Percentiles rank a stretch among this genome's conserved stretches.
Evolutionary conservation across 2,113 vertebrate genomes (phyloP).

Genomic region (Megaceryle torquata): DNA sequence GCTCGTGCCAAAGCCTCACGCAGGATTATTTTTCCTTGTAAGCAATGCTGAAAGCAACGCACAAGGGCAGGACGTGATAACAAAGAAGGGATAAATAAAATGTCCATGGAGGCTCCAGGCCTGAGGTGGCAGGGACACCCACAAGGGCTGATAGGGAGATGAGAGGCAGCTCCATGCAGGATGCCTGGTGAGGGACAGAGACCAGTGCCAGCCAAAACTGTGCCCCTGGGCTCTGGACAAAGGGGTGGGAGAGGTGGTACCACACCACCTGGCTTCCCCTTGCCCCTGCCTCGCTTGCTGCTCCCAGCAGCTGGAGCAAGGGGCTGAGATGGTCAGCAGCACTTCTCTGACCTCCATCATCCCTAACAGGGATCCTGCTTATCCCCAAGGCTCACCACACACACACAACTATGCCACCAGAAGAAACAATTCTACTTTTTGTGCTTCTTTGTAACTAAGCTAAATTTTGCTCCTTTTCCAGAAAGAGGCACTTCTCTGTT

Average conservation of each 20-base stretch:
- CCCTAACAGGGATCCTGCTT: not conserved
- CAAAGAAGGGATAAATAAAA: slow-evolving; percentile 30
- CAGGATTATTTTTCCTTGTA: slow-evolving; percentile 5
- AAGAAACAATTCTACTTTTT: not conserved
- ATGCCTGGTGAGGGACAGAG: not conserved
- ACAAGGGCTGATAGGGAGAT: fast-evolving
- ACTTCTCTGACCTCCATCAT: not conserved
- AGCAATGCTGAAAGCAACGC: not conserved
- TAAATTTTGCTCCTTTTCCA: not conserved
- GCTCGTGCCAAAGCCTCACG: not conserved
- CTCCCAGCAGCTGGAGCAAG: not conserved
- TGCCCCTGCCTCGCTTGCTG: not conserved
- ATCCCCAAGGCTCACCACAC: not conserved
- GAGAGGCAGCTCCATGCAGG: not conserved
- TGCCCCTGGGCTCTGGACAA: not conserved
- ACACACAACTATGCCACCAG: fast-evolving
- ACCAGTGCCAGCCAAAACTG: fast-evolving
- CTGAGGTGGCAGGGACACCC: not conserved
- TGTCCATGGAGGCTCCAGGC: not conserved
- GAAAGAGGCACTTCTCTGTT: not conserved
- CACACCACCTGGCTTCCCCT: not conserved
- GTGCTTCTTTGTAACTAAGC: not conserved
- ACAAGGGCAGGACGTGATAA: slow-evolving; percentile 4
- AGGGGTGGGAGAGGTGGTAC: not conserved
- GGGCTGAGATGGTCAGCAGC: not conserved